Evolutionary conservation across 2,113 vertebrate genomes (phyloP).

Genomic region (Rhadina sibilatrix): DNA sequence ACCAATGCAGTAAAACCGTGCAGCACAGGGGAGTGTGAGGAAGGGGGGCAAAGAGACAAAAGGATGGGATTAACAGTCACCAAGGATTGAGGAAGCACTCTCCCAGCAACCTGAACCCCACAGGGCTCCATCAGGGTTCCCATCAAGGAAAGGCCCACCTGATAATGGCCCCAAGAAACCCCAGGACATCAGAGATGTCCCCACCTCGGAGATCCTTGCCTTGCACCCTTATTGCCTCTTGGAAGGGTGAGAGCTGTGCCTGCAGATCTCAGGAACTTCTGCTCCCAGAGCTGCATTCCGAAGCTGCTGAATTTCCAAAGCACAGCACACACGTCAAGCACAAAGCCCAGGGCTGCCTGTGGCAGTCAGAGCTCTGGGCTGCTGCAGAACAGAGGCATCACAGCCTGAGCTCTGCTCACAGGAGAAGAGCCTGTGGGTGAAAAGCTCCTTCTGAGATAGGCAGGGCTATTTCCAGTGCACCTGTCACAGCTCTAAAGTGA

Average conservation of each 20-base stretch:
- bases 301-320: not conserved
- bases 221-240: not conserved
- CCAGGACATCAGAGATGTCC: not conserved
- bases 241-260: not conserved
- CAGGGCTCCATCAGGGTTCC: not conserved
- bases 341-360: not conserved
- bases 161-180: not conserved
- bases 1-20: not conserved
- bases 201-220: not conserved
- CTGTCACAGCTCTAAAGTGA: not conserved
- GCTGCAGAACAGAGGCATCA: not conserved
- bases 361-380: not conserved
- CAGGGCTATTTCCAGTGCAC: not conserved
- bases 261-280: not conserved
- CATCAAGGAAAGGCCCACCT: not conserved
- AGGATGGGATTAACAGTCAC: not conserved
- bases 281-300: not conserved
- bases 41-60: not conserved
- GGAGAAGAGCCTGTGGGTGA: not conserved
- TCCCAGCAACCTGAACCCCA: not conserved
- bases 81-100: not conserved
- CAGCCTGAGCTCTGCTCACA: not conserved
- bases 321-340: not conserved
- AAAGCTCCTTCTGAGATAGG: not conserved
- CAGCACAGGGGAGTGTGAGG: not conserved